Percentiles rank a stretch among this genome's conserved stretches.
phyloP scores from a whole-genome alignment of 2,888 invertebrate species.

The Muschampia plurimacula region DNA sequence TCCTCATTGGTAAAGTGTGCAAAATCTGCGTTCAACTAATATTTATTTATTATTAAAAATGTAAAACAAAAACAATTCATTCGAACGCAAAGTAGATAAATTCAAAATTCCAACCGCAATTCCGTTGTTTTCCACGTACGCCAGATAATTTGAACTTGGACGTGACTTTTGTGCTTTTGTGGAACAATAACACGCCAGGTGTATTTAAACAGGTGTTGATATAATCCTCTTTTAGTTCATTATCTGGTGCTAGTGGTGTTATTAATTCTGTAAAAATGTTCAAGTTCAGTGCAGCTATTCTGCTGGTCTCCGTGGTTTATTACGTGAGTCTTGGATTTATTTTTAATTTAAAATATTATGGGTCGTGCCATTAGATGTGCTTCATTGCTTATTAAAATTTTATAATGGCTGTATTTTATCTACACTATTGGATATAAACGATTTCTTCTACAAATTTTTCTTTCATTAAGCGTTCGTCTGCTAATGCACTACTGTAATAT shows the following conservation, averaged over 20 bases:
- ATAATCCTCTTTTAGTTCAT: conserved; percentile 35
- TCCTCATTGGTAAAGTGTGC: no score
- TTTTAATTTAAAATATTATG: conserved; percentile 23
- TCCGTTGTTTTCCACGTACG: conserved; percentile 25
- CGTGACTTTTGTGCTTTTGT: conserved; percentile 60
- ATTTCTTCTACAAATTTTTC: neutral
- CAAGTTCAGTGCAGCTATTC: conserved; percentile 26
- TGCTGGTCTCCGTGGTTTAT: conserved; percentile 31
- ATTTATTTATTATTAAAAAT: no score
- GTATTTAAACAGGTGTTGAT: conserved; percentile 48
- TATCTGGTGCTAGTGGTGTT: conserved; percentile 18
- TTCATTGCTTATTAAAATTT: conserved; percentile 3
- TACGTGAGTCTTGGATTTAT: conserved; percentile 29
- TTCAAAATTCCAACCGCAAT: conserved; percentile 9
- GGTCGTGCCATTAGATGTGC: neutral
- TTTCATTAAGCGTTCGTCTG: neutral
- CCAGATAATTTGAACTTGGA: conserved; percentile 55
- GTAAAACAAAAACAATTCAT: neutral
- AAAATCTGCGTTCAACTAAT: no score
- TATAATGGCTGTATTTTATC: neutral
- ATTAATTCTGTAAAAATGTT: conserved; percentile 31
- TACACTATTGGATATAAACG: neutral
- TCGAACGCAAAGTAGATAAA: neutral
- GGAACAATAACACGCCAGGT: conserved; percentile 42
- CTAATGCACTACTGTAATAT: no score